A percentile compares a stretch with the other conserved stretches of the same genome.
Evolutionary conservation across 2,797 vertebrate species (phyloP).

Genomic region (Chromis chromis): DNA sequence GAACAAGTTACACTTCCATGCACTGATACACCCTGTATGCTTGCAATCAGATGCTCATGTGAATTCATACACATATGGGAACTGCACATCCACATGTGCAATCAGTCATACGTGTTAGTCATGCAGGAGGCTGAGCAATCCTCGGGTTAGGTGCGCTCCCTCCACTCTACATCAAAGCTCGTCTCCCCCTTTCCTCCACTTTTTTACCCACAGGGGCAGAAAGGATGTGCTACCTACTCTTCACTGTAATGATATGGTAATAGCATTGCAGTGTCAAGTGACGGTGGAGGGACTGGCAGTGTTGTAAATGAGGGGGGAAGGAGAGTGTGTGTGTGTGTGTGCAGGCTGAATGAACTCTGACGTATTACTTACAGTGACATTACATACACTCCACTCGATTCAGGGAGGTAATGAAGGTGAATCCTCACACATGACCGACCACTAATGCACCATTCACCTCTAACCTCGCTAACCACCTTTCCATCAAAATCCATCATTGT

Average conservation of each 20-base stretch:
- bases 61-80: conserved; percentile 16
- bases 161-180: conserved; percentile 76
- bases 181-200: conserved; percentile 16
- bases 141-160: conserved; percentile 51
- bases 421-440: conserved; percentile 36
- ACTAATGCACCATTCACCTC: conserved; percentile 51
- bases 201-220: conserved; percentile 59
- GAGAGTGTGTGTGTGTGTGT: neutral
- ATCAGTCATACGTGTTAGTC: conserved; percentile 69
- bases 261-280: conserved; percentile 69
- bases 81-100: conserved; percentile 50
- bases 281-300: conserved; percentile 46
- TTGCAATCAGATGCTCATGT: neutral
- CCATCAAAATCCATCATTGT: conserved; percentile 43
- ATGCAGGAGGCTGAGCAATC: conserved; percentile 55
- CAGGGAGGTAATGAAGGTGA: conserved; percentile 45
- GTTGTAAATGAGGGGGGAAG: conserved; percentile 35
- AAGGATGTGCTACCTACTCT: conserved; percentile 78
- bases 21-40: conserved; percentile 5
- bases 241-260: conserved; percentile 78
- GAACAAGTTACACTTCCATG: conserved; percentile 23
- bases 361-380: conserved; percentile 38
- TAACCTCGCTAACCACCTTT: conserved; percentile 47
- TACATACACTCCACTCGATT: conserved; percentile 35
- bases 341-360: conserved; percentile 11